Conservation (phyloP, 2,888 invertebrate species). For the Cantharis rustica region DNA sequence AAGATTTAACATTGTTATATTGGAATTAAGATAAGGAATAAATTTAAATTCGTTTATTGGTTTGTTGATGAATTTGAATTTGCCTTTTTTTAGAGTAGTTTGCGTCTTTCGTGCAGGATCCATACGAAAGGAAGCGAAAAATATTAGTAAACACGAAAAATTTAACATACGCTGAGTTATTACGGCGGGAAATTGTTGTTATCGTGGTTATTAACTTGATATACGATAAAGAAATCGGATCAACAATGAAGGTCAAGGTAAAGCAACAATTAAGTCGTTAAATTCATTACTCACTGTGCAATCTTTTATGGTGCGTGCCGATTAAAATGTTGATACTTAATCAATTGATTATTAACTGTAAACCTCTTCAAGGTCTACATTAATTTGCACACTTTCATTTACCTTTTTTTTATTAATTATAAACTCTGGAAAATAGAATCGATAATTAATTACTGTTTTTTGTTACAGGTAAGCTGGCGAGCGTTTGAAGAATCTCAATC, state of each 20-base stretch:
- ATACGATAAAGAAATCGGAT: background rate
- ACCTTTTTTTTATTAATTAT: background rate
- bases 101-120: too few relatives aligned
- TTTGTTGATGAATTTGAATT: too few relatives aligned
- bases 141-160: too few relatives aligned
- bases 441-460: background rate
- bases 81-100: too few relatives aligned
- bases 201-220: background rate
- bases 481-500: background rate
- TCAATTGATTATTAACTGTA: background rate
- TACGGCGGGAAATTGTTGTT: background rate
- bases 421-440: background rate
- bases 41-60: too few relatives aligned
- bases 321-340: background rate
- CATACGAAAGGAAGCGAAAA: too few relatives aligned
- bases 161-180: background rate
- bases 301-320: background rate
- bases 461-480: background rate
- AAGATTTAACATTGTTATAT: too few relatives aligned
- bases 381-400: background rate
- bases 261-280: background rate
- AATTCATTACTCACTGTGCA: background rate
- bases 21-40: too few relatives aligned
- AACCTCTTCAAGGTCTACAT: background rate
- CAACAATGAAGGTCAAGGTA: constrained; percentile 1